Percentiles rank a stretch among this genome's conserved stretches.
Evolutionary conservation across 53 echinoderm and acorn worm genomes (phyloP).

Genomic region (Paracentrotus lividus): DNA sequence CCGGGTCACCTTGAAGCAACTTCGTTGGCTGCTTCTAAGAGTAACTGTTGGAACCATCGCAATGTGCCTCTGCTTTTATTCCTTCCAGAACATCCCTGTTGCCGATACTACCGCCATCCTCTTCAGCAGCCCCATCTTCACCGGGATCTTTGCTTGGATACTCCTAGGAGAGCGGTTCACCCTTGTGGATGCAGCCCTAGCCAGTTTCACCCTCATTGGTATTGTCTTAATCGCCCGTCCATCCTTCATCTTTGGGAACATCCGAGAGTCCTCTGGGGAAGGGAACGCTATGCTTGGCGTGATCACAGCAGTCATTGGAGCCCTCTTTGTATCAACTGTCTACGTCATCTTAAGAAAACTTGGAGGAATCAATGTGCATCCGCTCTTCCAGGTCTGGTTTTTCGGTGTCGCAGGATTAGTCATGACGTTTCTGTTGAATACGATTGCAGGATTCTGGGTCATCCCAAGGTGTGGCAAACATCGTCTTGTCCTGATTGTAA

Average conservation of each 20-base stretch:
- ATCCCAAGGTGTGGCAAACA: conserved; percentile 43
- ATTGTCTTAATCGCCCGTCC: conserved; percentile 60
- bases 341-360: conserved; percentile 52
- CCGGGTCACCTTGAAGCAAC: conserved; percentile 5
- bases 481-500: conserved; percentile 27
- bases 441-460: conserved; percentile 17
- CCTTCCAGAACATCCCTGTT: conserved; percentile 59
- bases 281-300: conserved; percentile 23
- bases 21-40: conserved; percentile 19
- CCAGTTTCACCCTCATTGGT: not conserved
- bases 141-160: conserved; percentile 60
- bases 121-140: conserved; percentile 59
- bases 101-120: conserved; percentile 42
- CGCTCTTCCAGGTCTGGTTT: not conserved
- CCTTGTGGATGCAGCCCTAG: conserved; percentile 41
- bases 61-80: conserved; percentile 2
- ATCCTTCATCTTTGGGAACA: conserved; percentile 56
- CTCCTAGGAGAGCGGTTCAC: conserved; percentile 45
- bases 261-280: not conserved
- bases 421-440: not conserved
- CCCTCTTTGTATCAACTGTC: conserved; percentile 7
- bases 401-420: not conserved
- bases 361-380: conserved; percentile 64
- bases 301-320: not conserved
- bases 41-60: not conserved